Percentiles rank a stretch among this genome's conserved stretches.
Evolutionary conservation across 2,888 invertebrate genomes (phyloP).

Genomic region (Rhyacophila evoluta): DNA sequence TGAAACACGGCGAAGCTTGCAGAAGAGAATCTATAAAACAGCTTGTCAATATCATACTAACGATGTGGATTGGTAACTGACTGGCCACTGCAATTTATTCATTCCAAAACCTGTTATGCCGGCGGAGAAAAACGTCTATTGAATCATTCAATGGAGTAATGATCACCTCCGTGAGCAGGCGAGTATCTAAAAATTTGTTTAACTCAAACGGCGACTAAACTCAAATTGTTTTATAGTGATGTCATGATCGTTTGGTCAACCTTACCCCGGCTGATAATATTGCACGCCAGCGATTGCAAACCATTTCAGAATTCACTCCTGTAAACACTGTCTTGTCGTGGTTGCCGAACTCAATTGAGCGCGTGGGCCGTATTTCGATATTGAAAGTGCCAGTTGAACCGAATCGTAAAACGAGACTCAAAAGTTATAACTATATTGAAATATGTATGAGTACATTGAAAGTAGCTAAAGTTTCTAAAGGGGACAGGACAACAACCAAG

Average conservation of each 20-base stretch:
- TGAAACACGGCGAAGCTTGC: neutral
- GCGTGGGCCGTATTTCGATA: no score
- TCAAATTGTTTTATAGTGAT: neutral
- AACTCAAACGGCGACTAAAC: neutral
- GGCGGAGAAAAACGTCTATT: neutral
- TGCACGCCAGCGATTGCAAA: neutral
- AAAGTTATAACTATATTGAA: no score
- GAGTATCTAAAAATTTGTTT: neutral
- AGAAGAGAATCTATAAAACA: neutral
- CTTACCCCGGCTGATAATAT: neutral
- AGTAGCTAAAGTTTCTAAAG: no score
- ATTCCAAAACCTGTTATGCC: neutral
- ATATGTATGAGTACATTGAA: no score
- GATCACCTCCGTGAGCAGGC: neutral
- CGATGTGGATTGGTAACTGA: neutral
- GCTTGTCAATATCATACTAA: neutral
- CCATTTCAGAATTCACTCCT: no score
- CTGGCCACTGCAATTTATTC: neutral
- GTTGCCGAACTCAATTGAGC: no score
- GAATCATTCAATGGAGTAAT: slow-evolving; percentile 5
- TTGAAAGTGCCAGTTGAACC: no score
- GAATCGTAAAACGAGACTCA: no score
- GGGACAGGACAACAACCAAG: no score
- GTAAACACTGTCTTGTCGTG: no score
- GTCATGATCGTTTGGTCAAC: neutral